Evolutionary conservation across 2,113 vertebrate species (phyloP), one percentile per base, ranked within the genome.

Genomic region (Balaeniceps rex): DNA sequence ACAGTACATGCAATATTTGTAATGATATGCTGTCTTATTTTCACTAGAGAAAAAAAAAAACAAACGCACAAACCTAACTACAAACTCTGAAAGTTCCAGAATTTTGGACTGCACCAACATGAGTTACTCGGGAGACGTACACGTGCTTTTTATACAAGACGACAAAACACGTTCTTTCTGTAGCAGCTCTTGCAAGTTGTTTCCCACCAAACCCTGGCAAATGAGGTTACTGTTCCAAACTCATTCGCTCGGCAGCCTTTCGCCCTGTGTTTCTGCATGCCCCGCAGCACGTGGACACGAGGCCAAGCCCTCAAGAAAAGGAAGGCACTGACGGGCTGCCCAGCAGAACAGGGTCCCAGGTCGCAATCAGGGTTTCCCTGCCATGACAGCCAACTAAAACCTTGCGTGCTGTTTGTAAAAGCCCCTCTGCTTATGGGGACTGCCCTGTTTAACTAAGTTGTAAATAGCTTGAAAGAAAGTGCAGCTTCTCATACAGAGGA

Each of bases 91-190:
- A 24, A 83, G 57, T 4, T 15, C 25, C 7, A 0, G 38, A 38
- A 46, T 28, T 64, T 42, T 28, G 58, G 21, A 19, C 34, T 0
- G 0, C n/a, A 22, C 18, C 51, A 49, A 6, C 18, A 26, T 0
- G 0, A 24, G 49, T 7, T 34, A 17, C 46, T 42, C 2, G 0
- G 9, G 44, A 52, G 57, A 57, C 3, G 19, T 1, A 47, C 12
- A 7, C 0, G 0, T 0, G 0, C 12, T 24, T 4, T 19, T 23
- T 7, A 34, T 1, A 14, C 4, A 1, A 36, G 57, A 22, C 0
- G 26, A 19, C 36, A 63, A 29, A 25, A 33, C 14, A 7, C 0
- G 0, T 14, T 44, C 21, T 4, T 16, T 28, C 44, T 29, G 58
- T 2, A 66, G 70, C 40, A 71, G 6, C 57, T 42, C 29, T 25